Evolutionary conservation across 2,113 vertebrate species (phyloP), one percentile per base, ranked within the genome.

Genomic region (Alligator sinensis): DNA sequence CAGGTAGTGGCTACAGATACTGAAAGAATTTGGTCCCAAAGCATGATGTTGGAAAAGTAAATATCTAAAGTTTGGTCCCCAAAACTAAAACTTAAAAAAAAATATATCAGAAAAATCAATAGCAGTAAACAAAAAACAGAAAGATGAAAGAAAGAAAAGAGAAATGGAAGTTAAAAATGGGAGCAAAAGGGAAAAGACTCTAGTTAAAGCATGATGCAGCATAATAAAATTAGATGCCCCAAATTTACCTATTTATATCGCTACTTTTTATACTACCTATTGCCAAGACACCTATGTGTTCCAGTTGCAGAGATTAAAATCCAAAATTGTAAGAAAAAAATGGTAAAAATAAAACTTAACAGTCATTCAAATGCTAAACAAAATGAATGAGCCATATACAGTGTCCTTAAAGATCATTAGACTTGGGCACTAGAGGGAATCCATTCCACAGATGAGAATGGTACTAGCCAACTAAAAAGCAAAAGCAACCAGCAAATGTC

Each of bases 1-100:
- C 92, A 87, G 87, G 90, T 95, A 90, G 55, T 91, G 90, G 62
- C 24, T 22, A 88, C 58, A 75, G 78, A 82, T 47, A 9, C 47
- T 80, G 90, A 14, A 91, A 77, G 82, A 94, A 87, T 88, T 90
- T 88, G 12, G 1, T 61, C 68, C 61, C 63, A 76, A 80, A 79
- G 22, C 22, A 59, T 14, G 15, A 28, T 58, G 18, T 55, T 63
- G 57, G 55, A 30, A 24, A 28, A 55, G 55, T 76, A 55, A 58
- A 24, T 62, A 34, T 54, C 47, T 79, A 55, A 86, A 58, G 16
- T 70, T 61, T 62, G 57, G 14, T 77, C 11, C 34, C 14, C 70
- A 22, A n/a, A 77, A 61, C 38, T 9, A 54, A 76, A 76, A 79
- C 77, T 79, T 79, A 27, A 22, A 61, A 38, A 79, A 47, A 79